phyloP scores from a whole-genome alignment of 2,113 vertebrate genomes.

The Archocentrus centrarchus region DNA sequence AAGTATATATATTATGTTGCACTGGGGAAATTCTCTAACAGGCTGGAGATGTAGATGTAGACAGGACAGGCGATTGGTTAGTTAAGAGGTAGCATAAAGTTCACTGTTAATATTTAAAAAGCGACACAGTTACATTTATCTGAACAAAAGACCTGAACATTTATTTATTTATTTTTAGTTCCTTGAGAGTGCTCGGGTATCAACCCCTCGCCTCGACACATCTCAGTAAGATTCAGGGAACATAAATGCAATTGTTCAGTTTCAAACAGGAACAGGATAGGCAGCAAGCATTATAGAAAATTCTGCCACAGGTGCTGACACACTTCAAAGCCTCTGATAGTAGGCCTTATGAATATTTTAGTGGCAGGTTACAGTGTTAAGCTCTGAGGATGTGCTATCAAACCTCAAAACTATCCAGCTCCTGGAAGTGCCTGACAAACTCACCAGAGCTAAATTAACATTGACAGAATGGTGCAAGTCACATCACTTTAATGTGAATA shows the following conservation, averaged over 20 bases:
- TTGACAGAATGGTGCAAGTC: conserved; percentile 6
- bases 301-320: conserved; percentile 35
- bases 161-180: fast-evolving
- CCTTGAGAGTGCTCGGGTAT: neutral
- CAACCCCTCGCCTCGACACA: neutral
- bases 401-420: conserved; percentile 31
- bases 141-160: neutral
- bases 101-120: neutral
- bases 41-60: neutral
- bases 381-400: conserved; percentile 41
- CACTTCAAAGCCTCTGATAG: conserved; percentile 59
- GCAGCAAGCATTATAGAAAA: conserved; percentile 23
- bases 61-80: neutral
- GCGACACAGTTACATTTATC: neutral
- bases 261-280: conserved; percentile 18
- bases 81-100: neutral
- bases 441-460: neutral
- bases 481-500: conserved; percentile 15
- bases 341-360: conserved; percentile 56
- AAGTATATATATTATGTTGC: neutral
- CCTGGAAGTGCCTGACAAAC: conserved; percentile 18
- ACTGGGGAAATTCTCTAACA: neutral
- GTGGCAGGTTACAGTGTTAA: conserved; percentile 41
- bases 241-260: conserved; percentile 21
- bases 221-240: neutral